Conservation (phyloP, 2,113 vertebrate species). For the Aspidoscelis tigris region DNA sequence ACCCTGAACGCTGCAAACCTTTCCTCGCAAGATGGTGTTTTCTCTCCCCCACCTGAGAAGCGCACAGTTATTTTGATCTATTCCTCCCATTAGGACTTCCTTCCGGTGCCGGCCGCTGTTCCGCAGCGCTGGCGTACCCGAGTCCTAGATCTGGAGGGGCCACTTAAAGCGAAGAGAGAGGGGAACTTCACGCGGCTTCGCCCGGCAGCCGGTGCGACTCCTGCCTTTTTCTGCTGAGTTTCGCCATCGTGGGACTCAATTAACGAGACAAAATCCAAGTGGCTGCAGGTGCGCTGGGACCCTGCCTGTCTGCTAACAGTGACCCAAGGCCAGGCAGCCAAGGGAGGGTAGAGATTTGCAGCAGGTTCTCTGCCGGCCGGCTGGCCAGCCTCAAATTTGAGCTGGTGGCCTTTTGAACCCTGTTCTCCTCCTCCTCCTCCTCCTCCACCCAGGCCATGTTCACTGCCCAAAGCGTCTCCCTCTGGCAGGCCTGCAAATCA, state of each 20-base stretch:
- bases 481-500: too few species aligned
- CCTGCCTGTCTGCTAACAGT: neutral
- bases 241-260: neutral
- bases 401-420: constrained; percentile 5
- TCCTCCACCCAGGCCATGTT: too few species aligned
- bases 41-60: accelerated
- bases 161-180: constrained; percentile 7
- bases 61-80: neutral
- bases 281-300: neutral
- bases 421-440: neutral
- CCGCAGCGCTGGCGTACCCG: neutral
- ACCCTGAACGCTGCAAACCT: too few species aligned
- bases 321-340: neutral
- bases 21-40: accelerated
- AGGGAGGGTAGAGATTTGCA: neutral
- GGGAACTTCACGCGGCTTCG: neutral
- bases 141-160: constrained; percentile 1
- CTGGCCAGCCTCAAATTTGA: neutral
- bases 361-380: neutral
- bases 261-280: neutral
- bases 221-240: neutral
- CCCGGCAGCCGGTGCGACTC: neutral
- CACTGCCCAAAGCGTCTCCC: too few species aligned
- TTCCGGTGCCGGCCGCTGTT: neutral
- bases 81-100: accelerated